Conservation (phyloP, 2,113 vertebrate genomes). For the Megalops atlanticus region DNA sequence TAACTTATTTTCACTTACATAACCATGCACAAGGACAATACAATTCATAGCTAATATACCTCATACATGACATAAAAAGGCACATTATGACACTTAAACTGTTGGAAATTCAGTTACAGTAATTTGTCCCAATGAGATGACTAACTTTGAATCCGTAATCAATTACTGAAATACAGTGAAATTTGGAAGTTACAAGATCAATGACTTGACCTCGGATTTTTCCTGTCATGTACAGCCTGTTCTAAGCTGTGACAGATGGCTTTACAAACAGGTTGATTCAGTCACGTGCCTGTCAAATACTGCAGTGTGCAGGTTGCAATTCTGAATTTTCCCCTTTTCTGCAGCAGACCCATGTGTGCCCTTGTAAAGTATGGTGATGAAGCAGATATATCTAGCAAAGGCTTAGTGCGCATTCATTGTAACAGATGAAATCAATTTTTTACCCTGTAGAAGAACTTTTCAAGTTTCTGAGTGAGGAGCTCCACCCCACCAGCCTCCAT, state of each 20-base stretch:
- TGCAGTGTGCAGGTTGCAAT: not conserved
- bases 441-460: conserved; percentile 98
- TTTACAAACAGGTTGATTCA: not conserved
- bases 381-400: not conserved
- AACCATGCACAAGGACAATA: too few relatives aligned
- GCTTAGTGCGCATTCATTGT: not conserved
- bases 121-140: not conserved
- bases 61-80: too few relatives aligned
- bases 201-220: too few relatives aligned
- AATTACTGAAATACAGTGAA: not conserved
- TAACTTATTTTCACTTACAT: not conserved
- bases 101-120: too few relatives aligned
- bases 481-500: conserved; percentile 91
- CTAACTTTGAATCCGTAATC: not conserved
- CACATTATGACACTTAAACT: too few relatives aligned
- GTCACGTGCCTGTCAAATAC: not conserved
- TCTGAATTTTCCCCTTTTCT: not conserved
- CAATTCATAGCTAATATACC: not conserved
- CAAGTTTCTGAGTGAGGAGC: conserved; percentile 87
- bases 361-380: not conserved
- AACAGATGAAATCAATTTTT: conserved; percentile 42
- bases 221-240: too few relatives aligned
- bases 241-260: not conserved
- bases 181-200: not conserved
- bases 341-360: not conserved